These are phyloP conservation scores for Neodiprion pinetum DNA, from an alignment of 1,140 invertebrate species.

Conservation along the genomic window DNA sequence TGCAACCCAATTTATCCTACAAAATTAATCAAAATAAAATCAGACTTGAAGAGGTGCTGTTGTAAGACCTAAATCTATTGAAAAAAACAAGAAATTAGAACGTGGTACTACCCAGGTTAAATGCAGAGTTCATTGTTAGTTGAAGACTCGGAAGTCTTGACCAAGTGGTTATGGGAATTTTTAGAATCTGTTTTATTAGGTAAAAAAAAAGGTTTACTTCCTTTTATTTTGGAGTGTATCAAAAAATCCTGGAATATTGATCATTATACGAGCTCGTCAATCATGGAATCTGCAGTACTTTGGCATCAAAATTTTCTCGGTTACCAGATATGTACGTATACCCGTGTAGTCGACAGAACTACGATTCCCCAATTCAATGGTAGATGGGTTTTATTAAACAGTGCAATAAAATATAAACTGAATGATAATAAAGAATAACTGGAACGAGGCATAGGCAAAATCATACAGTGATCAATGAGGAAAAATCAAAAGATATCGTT, in stretches of 20 bases:
- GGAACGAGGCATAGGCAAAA: not conserved
- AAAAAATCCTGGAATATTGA: not conserved
- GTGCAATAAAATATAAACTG: no score
- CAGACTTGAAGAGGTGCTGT: not conserved
- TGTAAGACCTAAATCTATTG: not conserved
- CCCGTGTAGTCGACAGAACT: constrained; percentile 27
- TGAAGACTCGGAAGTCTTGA: not conserved
- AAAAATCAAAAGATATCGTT: not conserved
- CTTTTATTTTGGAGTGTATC: not conserved
- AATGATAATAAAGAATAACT: no score
- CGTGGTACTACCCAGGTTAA: not conserved
- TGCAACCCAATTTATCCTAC: constrained; percentile 3
- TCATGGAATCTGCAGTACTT: no score
- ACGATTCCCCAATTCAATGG: not conserved
- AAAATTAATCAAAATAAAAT: not conserved
- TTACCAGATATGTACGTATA: constrained; percentile 21
- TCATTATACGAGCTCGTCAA: no score
- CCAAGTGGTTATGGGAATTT: not conserved
- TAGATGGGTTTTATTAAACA: no score
- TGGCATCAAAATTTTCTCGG: no score
- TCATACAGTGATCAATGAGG: not conserved
- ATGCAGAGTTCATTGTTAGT: not conserved
- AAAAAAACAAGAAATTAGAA: not conserved
- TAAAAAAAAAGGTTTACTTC: not conserved
- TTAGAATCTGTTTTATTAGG: not conserved